phyloP scores from a whole-genome alignment of 2,113 vertebrate genomes.

The Pavo muticus region DNA sequence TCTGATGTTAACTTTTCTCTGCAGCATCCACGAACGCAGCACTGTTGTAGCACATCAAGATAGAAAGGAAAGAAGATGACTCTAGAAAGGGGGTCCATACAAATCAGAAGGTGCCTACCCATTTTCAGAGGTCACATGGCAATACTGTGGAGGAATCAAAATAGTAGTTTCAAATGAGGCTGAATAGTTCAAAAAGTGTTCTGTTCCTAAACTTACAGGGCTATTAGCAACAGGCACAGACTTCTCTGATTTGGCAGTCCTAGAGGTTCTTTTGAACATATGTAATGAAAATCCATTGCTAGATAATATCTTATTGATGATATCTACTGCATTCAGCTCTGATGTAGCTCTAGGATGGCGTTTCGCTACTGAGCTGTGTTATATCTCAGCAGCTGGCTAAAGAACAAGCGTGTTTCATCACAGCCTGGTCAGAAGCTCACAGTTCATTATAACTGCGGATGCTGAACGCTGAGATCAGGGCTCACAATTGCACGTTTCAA shows the following conservation, averaged over 20 bases:
- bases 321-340: neutral
- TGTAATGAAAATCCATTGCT: neutral
- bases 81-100: neutral
- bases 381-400: neutral
- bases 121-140: constrained; percentile 52
- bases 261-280: neutral
- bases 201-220: neutral
- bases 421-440: neutral
- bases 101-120: constrained; percentile 55
- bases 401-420: neutral
- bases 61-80: neutral
- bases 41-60: constrained; percentile 27
- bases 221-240: neutral
- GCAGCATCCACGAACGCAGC: constrained; percentile 50
- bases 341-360: neutral
- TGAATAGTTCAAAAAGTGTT: neutral
- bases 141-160: constrained; percentile 63
- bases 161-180: constrained; percentile 15
- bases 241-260: neutral
- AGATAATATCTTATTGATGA: neutral
- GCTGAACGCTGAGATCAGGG: rapidly evolving
- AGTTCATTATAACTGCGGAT: rapidly evolving
- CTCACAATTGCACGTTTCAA: neutral
- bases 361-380: neutral
- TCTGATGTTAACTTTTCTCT: constrained; percentile 16